phyloP scores from a whole-genome alignment of 37 sponge, comb jelly and placozoan genomes.

The Corticium candelabrum region DNA sequence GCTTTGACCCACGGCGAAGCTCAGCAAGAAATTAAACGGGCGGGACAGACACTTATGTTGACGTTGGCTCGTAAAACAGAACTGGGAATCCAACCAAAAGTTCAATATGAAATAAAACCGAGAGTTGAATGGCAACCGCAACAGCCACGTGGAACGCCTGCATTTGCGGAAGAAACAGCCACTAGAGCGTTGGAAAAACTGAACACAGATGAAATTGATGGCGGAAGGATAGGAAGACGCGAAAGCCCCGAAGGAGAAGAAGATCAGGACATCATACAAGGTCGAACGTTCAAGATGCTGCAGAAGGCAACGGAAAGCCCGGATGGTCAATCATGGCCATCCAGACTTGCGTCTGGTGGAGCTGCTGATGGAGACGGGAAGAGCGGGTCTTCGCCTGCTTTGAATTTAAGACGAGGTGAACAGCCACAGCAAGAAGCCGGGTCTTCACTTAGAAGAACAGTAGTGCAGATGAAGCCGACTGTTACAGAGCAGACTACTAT shows the following conservation, averaged over 20 bases:
- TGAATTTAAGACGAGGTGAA: no score
- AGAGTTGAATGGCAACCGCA: background rate
- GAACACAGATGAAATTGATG: background rate
- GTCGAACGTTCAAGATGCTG: background rate
- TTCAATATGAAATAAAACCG: background rate
- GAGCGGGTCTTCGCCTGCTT: background rate
- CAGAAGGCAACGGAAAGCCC: constrained; percentile 1
- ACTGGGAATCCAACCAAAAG: background rate
- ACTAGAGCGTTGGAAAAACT: background rate
- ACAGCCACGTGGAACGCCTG: background rate
- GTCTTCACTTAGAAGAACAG: background rate
- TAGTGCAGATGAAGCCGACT: background rate
- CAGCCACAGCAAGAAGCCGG: no score
- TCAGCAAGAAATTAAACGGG: background rate
- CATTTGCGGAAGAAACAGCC: background rate
- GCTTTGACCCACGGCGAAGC: background rate
- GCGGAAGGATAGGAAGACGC: no score
- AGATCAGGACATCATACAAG: background rate
- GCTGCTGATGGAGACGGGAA: no score
- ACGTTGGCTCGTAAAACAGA: background rate
- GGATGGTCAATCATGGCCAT: background rate
- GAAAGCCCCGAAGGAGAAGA: background rate
- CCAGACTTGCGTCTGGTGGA: background rate
- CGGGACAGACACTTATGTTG: background rate
- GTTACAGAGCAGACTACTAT: background rate